Evolutionary conservation across 2,888 invertebrate species (phyloP), one percentile per base, ranked within the genome.

Genomic region (Orthosia cruda): DNA sequence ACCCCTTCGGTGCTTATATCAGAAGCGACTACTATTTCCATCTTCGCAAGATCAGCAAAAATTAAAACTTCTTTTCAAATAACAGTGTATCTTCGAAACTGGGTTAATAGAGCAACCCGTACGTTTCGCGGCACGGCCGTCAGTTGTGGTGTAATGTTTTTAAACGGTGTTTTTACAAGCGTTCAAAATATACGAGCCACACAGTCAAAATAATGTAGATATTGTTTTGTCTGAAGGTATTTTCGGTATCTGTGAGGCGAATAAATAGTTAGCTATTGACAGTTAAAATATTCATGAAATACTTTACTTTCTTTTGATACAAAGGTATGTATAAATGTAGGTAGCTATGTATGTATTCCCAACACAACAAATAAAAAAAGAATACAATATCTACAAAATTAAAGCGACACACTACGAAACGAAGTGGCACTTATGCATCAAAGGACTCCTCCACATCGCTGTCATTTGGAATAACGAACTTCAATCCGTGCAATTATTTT

Each of bases 21-120:
- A 49, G 12, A 18, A 64, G 11, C 5, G 3, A 64, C 23, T 32
- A 65, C 57, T 49, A n/a, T 70, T 75, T 68, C n/a, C 57, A 61
- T 75, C 49, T 58, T 13, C 20, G 26, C 26, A 52, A 72, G 63
- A 82, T 85, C 66, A 71, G 69, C 50, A 71, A 58, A 74, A 74
- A 87, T 67, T 83, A 61, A 76, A 83, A 73, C 57, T 52, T 70
- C 70, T 76, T 76, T 81, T 72, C 67, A 81, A 77, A 81, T 83
- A 76, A 69, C 62, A 62, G 70, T 64, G 67, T 61, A 77, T 83
- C 87, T 83, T 76, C 50, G 64, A 74, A 87, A 80, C 88, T 88
- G 18, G 87, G 87, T 87, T 88, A 87, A 81, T 88, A 84, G 86
- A 87, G 77, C 87, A 81, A 59, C 71, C 47, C 61, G 62, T 61